Evolutionary conservation across 2,888 invertebrate species (phyloP).

Genomic region (Boloria euphrosyne): DNA sequence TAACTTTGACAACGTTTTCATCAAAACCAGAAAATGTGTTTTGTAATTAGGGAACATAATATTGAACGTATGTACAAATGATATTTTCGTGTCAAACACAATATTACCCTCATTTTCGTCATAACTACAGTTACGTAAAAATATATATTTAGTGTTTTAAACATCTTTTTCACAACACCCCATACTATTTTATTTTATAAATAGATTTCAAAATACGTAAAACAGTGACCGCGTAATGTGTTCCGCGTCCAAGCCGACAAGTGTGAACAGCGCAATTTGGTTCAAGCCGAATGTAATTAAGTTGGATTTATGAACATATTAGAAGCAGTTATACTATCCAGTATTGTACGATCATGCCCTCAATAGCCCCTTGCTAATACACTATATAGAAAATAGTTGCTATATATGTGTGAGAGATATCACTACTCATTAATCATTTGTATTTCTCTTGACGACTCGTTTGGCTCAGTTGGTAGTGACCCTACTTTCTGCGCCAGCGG

Average conservation of each 20-base stretch:
- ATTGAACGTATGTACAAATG: too few species aligned
- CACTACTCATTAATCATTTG: too few species aligned
- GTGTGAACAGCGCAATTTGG: constrained; percentile 35
- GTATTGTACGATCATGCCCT: constrained; percentile 1
- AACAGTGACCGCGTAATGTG: constrained; percentile 19
- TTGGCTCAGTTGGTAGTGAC: too few species aligned
- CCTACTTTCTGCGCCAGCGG: too few species aligned
- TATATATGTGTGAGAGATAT: not conserved
- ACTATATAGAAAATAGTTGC: not conserved
- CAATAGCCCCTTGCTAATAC: not conserved
- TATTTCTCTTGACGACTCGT: too few species aligned
- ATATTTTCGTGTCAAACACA: not conserved
- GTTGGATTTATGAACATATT: constrained; percentile 34
- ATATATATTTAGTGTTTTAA: too few species aligned
- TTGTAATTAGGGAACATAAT: too few species aligned
- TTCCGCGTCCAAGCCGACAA: constrained; percentile 28
- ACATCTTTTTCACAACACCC: too few species aligned
- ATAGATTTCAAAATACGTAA: constrained; percentile 5
- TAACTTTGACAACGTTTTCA: too few species aligned
- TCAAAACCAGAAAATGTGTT: too few species aligned
- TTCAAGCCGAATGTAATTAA: constrained; percentile 34
- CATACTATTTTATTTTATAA: not conserved
- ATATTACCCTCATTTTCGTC: not conserved
- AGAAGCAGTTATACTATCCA: constrained; percentile 25
- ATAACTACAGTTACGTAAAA: too few species aligned